Evolutionary conservation across 2,888 invertebrate species (phyloP), one percentile per base, ranked within the genome.

Genomic region (Physocephala rufipes): DNA sequence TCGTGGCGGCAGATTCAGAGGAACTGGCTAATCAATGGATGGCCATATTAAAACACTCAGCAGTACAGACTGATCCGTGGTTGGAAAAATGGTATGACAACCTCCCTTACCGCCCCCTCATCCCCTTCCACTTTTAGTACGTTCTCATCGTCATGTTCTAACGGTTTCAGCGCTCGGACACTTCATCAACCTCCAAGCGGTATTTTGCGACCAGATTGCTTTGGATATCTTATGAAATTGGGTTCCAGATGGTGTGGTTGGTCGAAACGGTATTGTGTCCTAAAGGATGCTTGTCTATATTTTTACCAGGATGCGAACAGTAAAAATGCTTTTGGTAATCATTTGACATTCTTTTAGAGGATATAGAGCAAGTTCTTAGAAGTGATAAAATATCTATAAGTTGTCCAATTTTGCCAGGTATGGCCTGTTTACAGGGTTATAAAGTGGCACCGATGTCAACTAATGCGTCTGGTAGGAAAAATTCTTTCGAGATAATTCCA

Each of bases 341-440:
- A 9, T 51, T 58, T 30, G 4, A 49, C 3, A 19, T 43, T 47
- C 12, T 36, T 36, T 36, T 36, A 36, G n/a, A n/a, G n/a, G n/a
- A n/a, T n/a, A n/a, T n/a, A n/a, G n/a, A n/a, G n/a, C n/a, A n/a
- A n/a, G n/a, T n/a, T n/a, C n/a, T n/a, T n/a, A n/a, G n/a, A n/a
- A n/a, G n/a, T n/a, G n/a, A n/a, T n/a, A n/a, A n/a, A n/a, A n/a
- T n/a, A n/a, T n/a, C n/a, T n/a, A n/a, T n/a, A n/a, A n/a, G n/a
- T n/a, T n/a, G n/a, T n/a, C n/a, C n/a, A n/a, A n/a, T n/a, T n/a
- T n/a, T n/a, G n/a, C 7, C 79, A 95, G 95, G 95, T 72, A 95
- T 97, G 87, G 94, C 95, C 62, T 96, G 96, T 85, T 90, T 98
- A 59, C 97, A 97, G 85, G 97, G 97, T 66, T 97, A 96, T 87